Conservation (phyloP, 1,140 invertebrate species). For the Drosophila lowei region DNA sequence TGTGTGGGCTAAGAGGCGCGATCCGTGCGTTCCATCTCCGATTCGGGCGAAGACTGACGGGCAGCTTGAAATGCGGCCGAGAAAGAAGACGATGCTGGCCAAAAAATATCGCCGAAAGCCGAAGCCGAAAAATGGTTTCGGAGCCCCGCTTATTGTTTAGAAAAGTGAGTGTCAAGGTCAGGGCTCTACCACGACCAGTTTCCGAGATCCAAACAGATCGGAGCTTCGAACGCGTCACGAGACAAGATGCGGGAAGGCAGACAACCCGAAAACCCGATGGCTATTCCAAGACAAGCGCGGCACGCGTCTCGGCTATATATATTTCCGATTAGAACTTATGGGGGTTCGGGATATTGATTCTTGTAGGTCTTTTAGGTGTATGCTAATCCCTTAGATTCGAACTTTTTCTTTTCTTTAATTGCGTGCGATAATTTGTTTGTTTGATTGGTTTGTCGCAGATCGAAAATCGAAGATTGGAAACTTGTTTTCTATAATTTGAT, state of each 20-base stretch:
- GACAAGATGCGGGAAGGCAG: conserved; percentile 52
- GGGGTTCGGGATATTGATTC: too few relatives aligned
- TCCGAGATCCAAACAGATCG: conserved; percentile 20
- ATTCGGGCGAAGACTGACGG: conserved; percentile 72
- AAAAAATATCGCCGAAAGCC: conserved; percentile 34
- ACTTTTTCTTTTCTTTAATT: conserved; percentile 35
- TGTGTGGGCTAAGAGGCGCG: too few relatives aligned
- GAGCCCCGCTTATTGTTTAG: conserved; percentile 62
- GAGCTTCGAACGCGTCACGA: conserved; percentile 55
- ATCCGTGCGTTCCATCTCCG: conserved; percentile 67
- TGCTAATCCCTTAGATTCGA: conserved; percentile 34
- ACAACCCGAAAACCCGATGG: not conserved
- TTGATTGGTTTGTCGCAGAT: conserved; percentile 13
- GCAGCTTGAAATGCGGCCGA: conserved; percentile 52
- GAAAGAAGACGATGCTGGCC: conserved; percentile 79
- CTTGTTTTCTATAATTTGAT: conserved; percentile 57
- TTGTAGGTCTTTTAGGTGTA: conserved; percentile 62
- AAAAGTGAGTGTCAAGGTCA: conserved; percentile 83
- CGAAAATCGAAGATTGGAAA: conserved; percentile 26
- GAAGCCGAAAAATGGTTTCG: not conserved
- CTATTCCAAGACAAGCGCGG: conserved; percentile 22
- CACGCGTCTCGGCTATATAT: conserved; percentile 56
- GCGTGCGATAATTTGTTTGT: conserved; percentile 2
- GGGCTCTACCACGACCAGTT: conserved; percentile 53
- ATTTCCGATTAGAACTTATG: conserved; percentile 38